These are phyloP conservation scores for Hapalemur alaotrensis DNA, from an alignment of 2,797 vertebrate species.

Conservation along the genomic window DNA sequence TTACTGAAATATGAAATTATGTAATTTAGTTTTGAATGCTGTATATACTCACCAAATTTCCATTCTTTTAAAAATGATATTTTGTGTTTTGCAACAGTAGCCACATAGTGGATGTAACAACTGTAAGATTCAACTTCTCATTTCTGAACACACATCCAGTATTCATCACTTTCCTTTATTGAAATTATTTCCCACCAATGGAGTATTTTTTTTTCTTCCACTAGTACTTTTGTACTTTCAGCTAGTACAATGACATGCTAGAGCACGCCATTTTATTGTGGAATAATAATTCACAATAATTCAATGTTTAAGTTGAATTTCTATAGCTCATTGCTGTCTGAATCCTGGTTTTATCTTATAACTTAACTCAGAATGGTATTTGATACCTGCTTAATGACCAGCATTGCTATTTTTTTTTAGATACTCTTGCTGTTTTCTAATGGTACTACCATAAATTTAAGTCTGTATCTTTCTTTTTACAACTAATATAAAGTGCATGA, in stretches of 20 bases:
- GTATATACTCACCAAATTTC: neutral
- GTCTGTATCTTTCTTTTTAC: neutral
- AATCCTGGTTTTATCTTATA: neutral
- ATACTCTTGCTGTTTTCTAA: neutral
- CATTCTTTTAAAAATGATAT: neutral
- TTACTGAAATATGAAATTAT: neutral
- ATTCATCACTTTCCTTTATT: neutral
- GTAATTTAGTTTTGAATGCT: neutral
- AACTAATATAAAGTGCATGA: neutral
- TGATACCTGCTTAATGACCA: neutral
- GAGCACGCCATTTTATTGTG: neutral
- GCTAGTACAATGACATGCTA: neutral
- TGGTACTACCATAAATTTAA: neutral
- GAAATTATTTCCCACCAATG: neutral
- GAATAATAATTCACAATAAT: neutral
- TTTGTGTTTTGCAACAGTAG: neutral
- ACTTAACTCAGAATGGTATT: neutral
- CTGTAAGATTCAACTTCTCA: neutral
- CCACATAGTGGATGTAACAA: neutral
- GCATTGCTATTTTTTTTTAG: neutral
- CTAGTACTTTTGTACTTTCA: neutral
- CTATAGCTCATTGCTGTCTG: neutral
- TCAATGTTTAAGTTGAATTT: conserved; percentile 1
- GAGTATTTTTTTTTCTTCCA: neutral
- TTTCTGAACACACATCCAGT: neutral